Percentiles rank a stretch among this genome's conserved stretches.
phyloP scores from a whole-genome alignment of 2,797 vertebrate genomes.

The Glossophaga mutica region DNA sequence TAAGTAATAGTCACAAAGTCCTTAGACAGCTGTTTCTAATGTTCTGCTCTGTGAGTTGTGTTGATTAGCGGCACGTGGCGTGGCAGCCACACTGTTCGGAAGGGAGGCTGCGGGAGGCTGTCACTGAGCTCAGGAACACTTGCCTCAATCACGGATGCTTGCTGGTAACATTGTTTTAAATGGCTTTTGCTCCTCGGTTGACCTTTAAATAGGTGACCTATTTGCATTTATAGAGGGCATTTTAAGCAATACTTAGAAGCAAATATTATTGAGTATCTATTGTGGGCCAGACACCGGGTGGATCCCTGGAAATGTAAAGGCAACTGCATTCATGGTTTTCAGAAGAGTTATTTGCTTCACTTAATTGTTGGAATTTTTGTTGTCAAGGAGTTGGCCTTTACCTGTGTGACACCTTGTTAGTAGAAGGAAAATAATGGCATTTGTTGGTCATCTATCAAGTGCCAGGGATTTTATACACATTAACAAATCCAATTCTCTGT shows the following conservation, averaged over 20 bases:
- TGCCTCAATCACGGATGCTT: background rate
- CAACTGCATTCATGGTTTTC: background rate
- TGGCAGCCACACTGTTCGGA: background rate
- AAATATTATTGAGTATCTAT: background rate
- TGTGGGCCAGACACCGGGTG: rapidly evolving
- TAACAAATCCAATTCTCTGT: background rate
- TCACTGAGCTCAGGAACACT: background rate
- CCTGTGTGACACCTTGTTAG: background rate
- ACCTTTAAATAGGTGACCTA: background rate
- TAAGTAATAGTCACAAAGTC: background rate
- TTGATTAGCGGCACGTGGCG: background rate
- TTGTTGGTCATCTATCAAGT: background rate
- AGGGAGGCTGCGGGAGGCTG: background rate
- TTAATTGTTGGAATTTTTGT: background rate
- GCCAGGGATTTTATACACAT: background rate
- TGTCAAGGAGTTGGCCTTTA: conserved; percentile 9
- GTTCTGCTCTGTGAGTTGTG: background rate
- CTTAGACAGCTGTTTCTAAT: background rate
- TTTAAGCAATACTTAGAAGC: background rate
- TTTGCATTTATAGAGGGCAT: background rate
- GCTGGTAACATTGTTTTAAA: background rate
- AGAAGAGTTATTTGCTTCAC: background rate
- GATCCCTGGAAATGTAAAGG: background rate
- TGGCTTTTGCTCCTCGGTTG: background rate
- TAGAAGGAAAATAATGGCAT: background rate